Conservation (phyloP, 2,888 invertebrate species). For the Macrophya alboannulata region DNA sequence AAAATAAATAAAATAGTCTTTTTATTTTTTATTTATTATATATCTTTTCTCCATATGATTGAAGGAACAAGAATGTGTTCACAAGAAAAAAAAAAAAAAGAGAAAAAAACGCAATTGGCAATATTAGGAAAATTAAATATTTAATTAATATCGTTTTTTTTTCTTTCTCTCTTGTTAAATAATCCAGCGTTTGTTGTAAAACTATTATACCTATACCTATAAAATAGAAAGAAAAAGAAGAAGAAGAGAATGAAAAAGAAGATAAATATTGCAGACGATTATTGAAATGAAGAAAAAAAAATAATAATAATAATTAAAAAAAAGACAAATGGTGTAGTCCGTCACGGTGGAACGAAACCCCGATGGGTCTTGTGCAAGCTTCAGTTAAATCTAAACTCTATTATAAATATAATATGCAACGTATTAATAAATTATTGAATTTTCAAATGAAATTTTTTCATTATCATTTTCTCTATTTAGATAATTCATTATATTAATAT, state of each 20-base stretch:
- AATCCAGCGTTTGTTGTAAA: background rate
- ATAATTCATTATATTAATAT: background rate
- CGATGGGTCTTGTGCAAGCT: conserved; percentile 11
- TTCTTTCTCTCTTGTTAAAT: background rate
- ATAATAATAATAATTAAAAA: too few relatives aligned
- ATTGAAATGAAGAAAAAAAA: background rate
- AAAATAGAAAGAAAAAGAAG: background rate
- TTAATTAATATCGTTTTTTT: background rate
- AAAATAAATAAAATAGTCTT: background rate
- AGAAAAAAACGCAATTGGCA: background rate
- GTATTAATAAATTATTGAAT: conserved; percentile 20
- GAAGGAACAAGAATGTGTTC: background rate
- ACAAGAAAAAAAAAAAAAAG: background rate
- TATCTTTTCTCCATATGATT: background rate
- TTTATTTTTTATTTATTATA: too few relatives aligned
- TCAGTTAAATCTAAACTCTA: conserved; percentile 5
- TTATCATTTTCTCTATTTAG: conserved; percentile 3
- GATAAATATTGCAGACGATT: background rate
- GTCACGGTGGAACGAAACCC: background rate
- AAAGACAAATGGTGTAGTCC: background rate
- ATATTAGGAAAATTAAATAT: conserved; percentile 7
- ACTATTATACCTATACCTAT: background rate
- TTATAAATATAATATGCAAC: conserved; percentile 1
- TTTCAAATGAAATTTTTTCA: conserved; percentile 13
- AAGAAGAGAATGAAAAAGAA: background rate